Conservation (phyloP, 2,888 invertebrate species). For the Gnatocerus cornutus region DNA sequence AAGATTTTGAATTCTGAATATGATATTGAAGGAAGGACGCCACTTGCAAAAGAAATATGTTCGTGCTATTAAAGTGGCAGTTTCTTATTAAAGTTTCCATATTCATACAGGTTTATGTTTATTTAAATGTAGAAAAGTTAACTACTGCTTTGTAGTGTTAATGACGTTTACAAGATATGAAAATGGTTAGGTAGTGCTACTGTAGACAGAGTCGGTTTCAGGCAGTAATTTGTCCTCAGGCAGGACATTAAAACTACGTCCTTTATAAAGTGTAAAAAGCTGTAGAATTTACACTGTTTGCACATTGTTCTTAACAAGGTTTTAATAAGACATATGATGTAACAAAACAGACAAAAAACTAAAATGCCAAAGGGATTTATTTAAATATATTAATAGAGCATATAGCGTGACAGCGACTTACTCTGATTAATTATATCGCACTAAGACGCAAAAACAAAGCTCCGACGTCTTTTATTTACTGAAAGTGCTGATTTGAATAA, state of each 20-base stretch:
- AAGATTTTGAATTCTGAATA: background rate
- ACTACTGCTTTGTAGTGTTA: conserved; percentile 12
- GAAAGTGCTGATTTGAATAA: too few species aligned
- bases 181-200: conserved; percentile 3
- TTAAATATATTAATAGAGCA: too few species aligned
- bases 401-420: too few species aligned
- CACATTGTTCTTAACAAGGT: too few species aligned
- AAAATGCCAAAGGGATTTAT: too few species aligned
- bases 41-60: background rate
- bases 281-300: background rate
- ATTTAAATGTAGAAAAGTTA: conserved; percentile 10
- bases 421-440: too few species aligned
- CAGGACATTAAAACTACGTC: background rate
- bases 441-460: too few species aligned
- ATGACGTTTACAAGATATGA: conserved; percentile 2
- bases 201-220: background rate
- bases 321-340: too few species aligned
- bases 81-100: conserved; percentile 11
- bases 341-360: too few species aligned
- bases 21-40: conserved; percentile 1
- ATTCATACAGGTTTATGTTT: conserved; percentile 16
- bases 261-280: background rate
- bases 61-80: conserved; percentile 7
- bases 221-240: background rate
- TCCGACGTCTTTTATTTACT: too few species aligned